Evolutionary conservation across 2,797 vertebrate genomes (phyloP).

Genomic region (Chiloscyllium punctatum): DNA sequence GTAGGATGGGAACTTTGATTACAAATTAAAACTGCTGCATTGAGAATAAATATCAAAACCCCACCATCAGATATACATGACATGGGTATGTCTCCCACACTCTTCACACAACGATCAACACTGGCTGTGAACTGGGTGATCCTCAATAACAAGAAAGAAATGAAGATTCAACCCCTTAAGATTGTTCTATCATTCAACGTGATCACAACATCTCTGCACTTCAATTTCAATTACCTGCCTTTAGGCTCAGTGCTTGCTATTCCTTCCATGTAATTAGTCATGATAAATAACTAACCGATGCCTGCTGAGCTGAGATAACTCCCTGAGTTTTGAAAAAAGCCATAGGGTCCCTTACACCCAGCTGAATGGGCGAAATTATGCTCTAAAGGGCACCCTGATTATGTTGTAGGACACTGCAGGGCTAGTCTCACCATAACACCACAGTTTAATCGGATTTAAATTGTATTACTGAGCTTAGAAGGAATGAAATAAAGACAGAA

Average conservation of each 20-base stretch:
- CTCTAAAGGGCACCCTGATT: background rate
- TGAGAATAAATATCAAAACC: background rate
- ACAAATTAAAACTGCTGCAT: background rate
- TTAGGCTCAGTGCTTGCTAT: background rate
- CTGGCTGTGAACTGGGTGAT: too few relatives aligned
- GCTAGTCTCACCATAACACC: background rate
- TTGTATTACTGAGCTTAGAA: conserved; percentile 19
- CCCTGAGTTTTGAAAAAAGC: background rate
- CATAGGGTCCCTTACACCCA: background rate
- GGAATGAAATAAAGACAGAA: conserved; percentile 26
- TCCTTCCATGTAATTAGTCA: background rate
- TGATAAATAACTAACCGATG: background rate
- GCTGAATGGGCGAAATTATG: background rate
- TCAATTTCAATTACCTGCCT: background rate
- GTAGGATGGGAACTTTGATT: background rate
- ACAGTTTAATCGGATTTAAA: background rate
- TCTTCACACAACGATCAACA: background rate
- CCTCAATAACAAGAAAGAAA: too few relatives aligned
- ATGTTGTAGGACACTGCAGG: background rate
- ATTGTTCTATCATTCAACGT: background rate
- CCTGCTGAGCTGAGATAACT: background rate
- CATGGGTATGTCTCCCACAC: background rate
- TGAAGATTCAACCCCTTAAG: too few relatives aligned
- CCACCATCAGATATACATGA: background rate
- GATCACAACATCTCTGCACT: background rate